These are phyloP conservation scores for Carassius carassius DNA, from an alignment of 2,113 vertebrate species.

Conservation along the genomic window DNA sequence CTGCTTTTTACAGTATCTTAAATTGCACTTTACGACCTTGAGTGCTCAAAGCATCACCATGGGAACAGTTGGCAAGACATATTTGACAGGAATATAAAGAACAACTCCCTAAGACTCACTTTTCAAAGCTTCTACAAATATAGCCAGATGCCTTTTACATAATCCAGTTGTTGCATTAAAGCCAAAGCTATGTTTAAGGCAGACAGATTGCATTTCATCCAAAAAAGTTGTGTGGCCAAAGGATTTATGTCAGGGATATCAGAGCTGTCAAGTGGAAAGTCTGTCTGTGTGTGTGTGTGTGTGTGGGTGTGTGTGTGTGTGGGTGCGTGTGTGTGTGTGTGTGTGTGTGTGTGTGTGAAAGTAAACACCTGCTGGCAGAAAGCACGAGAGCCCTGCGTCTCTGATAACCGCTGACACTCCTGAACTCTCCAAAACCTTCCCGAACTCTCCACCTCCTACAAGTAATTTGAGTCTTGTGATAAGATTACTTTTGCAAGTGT, in stretches of 20 bases:
- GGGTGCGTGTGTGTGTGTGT: no score
- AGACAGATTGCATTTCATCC: constrained; percentile 30
- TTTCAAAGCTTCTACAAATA: neutral
- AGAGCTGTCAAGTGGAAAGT: neutral
- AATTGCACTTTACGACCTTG: constrained; percentile 15
- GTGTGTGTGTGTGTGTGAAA: neutral
- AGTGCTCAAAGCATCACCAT: constrained; percentile 40
- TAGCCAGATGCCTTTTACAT: neutral
- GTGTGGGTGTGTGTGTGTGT: no score
- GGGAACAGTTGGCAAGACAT: constrained; percentile 31
- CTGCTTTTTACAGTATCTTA: constrained; percentile 5
- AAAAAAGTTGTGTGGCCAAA: constrained; percentile 42
- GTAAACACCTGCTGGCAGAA: constrained; percentile 32
- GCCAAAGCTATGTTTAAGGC: constrained; percentile 41
- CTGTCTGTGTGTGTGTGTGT: neutral
- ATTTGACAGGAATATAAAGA: constrained; percentile 23
- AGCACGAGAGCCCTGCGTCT: constrained; percentile 46
- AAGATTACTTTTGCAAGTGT: no score
- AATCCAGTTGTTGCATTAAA: constrained; percentile 37
- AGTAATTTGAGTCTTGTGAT: no score
- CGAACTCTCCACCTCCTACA: no score
- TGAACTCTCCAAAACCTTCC: constrained; percentile 50
- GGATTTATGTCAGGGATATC: constrained; percentile 38
- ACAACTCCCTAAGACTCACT: neutral
- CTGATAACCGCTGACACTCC: constrained; percentile 59